phyloP scores from a whole-genome alignment of 2,113 vertebrate genomes.

The Pedionomus torquatus region DNA sequence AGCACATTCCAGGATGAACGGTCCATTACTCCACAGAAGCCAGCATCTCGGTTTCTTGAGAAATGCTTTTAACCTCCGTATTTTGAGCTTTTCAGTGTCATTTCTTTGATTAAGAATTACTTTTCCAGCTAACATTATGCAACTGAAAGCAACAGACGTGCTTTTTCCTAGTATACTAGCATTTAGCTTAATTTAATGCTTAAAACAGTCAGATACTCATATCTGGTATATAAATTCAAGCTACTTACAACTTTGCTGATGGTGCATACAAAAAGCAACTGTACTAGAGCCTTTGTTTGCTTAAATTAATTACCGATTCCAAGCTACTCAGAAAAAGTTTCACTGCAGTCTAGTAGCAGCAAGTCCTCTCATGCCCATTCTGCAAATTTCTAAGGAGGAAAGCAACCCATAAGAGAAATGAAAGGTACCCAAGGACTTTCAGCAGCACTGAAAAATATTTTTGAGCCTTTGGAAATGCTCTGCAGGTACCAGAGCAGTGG shows the following conservation, averaged over 20 bases:
- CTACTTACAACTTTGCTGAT: not conserved
- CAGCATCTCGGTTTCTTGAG: not conserved
- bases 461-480: not conserved
- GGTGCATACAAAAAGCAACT: not conserved
- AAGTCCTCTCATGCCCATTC: not conserved
- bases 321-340: not conserved
- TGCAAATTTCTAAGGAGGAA: not conserved
- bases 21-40: not conserved
- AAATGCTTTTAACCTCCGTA: not conserved
- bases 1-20: not conserved
- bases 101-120: not conserved
- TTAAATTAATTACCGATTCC: not conserved
- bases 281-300: not conserved
- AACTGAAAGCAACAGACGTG: rapidly evolving
- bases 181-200: not conserved
- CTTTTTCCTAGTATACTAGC: not conserved
- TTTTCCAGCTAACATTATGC: not conserved
- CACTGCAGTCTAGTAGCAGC: not conserved
- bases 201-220: not conserved
- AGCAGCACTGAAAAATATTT: not conserved
- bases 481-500: rapidly evolving
- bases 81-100: not conserved
- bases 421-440: not conserved
- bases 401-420: not conserved
- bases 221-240: not conserved